Conservation (phyloP, 2,888 invertebrate genomes). For the Drosophila atroscutellata region DNA sequence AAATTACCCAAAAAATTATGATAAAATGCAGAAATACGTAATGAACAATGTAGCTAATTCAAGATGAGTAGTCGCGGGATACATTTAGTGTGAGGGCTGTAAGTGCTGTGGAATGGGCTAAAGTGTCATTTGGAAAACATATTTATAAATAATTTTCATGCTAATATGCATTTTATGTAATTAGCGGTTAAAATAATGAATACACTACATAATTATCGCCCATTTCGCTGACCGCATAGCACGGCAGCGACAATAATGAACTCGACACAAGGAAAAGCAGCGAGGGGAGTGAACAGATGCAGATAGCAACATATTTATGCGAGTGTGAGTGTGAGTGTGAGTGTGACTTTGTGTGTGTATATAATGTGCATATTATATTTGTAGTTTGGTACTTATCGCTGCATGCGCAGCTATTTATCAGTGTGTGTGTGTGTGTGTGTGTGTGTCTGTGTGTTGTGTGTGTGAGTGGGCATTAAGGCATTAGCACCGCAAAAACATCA, state of each 20-base stretch:
- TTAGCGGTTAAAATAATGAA: constrained; percentile 80
- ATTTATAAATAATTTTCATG: constrained; percentile 78
- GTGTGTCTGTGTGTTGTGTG: constrained; percentile 15
- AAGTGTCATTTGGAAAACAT: constrained; percentile 66
- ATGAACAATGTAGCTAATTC: constrained; percentile 42
- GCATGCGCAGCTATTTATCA: constrained; percentile 42
- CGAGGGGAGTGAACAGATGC: constrained; percentile 8
- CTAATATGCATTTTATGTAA: constrained; percentile 81
- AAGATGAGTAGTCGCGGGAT: constrained; percentile 2
- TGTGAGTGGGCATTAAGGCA: constrained; percentile 65
- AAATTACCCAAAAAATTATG: constrained; percentile 64
- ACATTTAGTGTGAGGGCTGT: constrained; percentile 3
- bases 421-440: constrained; percentile 23
- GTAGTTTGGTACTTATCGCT: constrained; percentile 61
- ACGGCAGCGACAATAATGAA: constrained; percentile 61
- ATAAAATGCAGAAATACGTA: constrained; percentile 23
- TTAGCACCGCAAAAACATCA: constrained; percentile 79
- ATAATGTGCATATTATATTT: constrained; percentile 33
- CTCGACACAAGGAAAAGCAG: constrained; percentile 23
- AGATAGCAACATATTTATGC: constrained; percentile 9
- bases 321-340: background rate
- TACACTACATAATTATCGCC: constrained; percentile 79
- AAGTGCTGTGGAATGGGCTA: background rate
- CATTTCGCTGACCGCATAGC: constrained; percentile 67
- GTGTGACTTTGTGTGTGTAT: background rate